Conservation (phyloP, 2,113 vertebrate genomes). For the Microcebus lehilahytsara region DNA sequence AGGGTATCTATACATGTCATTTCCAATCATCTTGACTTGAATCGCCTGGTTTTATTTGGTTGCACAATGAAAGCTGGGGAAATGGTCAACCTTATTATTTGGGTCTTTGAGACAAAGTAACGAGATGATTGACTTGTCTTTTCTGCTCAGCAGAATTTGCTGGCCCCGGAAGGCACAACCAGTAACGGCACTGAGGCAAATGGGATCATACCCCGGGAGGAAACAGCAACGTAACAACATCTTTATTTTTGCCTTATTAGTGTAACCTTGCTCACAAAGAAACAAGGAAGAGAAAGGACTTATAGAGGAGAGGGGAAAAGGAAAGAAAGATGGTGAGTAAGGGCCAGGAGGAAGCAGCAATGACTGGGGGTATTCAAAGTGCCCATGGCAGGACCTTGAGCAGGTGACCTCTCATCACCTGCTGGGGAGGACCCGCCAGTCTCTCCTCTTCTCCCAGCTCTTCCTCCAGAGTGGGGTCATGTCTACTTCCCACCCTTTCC, state of each 20-base stretch:
- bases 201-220: neutral
- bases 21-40: conserved; percentile 56
- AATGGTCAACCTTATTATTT: neutral
- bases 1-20: neutral
- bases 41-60: conserved; percentile 13
- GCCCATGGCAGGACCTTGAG: neutral
- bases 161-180: neutral
- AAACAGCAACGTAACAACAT: neutral
- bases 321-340: neutral
- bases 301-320: neutral
- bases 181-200: neutral
- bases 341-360: neutral
- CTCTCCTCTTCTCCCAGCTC: neutral
- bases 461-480: neutral
- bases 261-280: conserved; percentile 32
- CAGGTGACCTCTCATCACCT: neutral
- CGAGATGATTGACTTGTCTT: neutral
- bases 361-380: neutral
- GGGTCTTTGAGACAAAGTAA: conserved; percentile 40
- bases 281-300: neutral
- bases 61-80: neutral
- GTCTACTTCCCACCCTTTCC: neutral
- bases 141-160: neutral
- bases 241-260: neutral
- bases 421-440: neutral